Evolutionary conservation across 1,140 invertebrate species (phyloP), one percentile per base, ranked within the genome.

Genomic region (Drosophila erecta): DNA sequence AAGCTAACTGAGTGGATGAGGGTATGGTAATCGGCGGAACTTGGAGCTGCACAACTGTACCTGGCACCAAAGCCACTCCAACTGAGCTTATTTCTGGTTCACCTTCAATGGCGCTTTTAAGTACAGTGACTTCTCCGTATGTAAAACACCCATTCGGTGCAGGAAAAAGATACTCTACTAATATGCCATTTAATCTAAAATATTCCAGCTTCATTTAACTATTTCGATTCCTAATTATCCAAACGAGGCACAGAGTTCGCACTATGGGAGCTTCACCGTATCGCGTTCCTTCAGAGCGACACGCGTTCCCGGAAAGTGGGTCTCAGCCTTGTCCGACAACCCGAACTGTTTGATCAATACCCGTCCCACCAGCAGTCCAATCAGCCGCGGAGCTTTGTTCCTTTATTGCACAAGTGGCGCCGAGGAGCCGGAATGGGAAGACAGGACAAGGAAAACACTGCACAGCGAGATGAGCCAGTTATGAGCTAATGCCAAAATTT

Each of bases 281-380:
- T 11, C 37, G 17, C 54, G 50, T 53, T 41, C n/a, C 55, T 59
- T 20, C 11, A 47, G 10, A 12, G 17, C 22, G 11, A 15, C 55
- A 76, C 74, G 74, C 64, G 55, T 51, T 56, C 44, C 46, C 53
- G 30, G 46, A 44, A 54, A 74, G 69, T 74, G 57, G 59, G 69
- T 49, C 69, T 38, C 58, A 67, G 71, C 61, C 43, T 43, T 49
- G 44, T 70, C 40, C 40, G 37, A 62, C 38, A 41, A 40, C 35
- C 35, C 73, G 41, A 51, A 58, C 78, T 77, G 83, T 87, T 87
- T 87, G 83, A 89, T 87, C 83, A 66, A 87, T 87, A 87, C 40
- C 51, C 73, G 64, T 44, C 37, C 51, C 60, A 51, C 56, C 51
- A 44, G 37, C 54, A 11, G n/a, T 73, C 69, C 53, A 72, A 76